phyloP scores from a whole-genome alignment of 2,113 vertebrate species.

The Peromyscus leucopus region DNA sequence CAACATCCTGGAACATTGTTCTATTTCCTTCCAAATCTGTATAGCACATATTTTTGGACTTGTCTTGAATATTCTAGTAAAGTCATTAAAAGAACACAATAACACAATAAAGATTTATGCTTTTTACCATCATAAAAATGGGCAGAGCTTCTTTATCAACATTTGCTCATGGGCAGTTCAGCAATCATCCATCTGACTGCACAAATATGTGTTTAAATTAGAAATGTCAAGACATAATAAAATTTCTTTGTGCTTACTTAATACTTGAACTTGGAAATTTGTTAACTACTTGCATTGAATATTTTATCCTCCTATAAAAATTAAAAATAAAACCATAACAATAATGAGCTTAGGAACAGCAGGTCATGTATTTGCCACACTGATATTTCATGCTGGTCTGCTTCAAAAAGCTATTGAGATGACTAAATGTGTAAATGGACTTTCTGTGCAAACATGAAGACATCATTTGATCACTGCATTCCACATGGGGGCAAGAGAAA shows the following conservation, averaged over 20 bases:
- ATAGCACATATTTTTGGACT: slow-evolving; percentile 47
- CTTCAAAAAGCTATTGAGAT: background rate
- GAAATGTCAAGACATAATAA: background rate
- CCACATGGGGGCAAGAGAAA: background rate
- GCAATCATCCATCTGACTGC: background rate
- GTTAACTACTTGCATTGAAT: background rate
- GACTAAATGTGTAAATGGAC: background rate
- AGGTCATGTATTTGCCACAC: background rate
- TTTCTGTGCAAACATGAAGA: background rate
- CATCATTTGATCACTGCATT: background rate
- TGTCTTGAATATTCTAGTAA: slow-evolving; percentile 46
- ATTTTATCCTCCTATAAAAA: background rate
- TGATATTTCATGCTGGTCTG: background rate
- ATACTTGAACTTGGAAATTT: background rate
- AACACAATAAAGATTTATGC: background rate
- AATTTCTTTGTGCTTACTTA: background rate
- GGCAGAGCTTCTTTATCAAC: background rate
- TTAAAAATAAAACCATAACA: background rate
- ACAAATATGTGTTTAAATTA: background rate
- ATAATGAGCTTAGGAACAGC: background rate
- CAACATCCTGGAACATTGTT: slow-evolving; percentile 71
- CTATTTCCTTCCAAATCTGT: slow-evolving; percentile 37
- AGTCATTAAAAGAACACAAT: slow-evolving; percentile 30
- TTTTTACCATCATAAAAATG: background rate
- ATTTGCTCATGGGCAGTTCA: background rate